Conservation (phyloP, 2,888 invertebrate species). For the Sussaba pulchella region DNA sequence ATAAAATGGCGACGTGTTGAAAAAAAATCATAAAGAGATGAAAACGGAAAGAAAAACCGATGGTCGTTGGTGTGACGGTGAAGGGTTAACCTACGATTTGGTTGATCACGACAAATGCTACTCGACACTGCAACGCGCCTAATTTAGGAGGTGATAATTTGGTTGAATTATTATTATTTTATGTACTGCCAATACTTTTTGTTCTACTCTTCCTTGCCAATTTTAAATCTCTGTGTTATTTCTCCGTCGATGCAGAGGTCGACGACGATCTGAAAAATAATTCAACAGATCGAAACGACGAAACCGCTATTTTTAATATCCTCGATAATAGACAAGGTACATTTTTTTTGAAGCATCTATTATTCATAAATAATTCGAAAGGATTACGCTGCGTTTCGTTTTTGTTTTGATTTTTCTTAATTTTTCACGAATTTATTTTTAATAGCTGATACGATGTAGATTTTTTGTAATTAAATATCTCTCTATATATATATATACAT, state of each 20-base stretch:
- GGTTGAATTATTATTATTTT: neutral
- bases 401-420: neutral
- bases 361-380: constrained; percentile 9
- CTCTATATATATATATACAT: neutral
- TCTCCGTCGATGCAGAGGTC: no score
- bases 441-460: constrained; percentile 18
- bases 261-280: neutral
- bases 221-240: no score
- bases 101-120: neutral
- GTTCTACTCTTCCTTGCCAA: neutral
- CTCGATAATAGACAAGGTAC: neutral
- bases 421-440: constrained; percentile 2
- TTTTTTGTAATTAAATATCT: constrained; percentile 26
- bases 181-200: neutral
- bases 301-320: neutral
- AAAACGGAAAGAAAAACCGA: no score
- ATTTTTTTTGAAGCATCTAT: neutral
- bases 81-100: no score
- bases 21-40: no score
- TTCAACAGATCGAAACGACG: neutral
- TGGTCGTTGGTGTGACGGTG: no score
- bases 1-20: no score
- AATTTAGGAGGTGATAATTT: neutral
- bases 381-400: neutral
- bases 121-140: neutral